phyloP scores from a whole-genome alignment of 1,140 invertebrate species.

The Steinernema khuongi region DNA sequence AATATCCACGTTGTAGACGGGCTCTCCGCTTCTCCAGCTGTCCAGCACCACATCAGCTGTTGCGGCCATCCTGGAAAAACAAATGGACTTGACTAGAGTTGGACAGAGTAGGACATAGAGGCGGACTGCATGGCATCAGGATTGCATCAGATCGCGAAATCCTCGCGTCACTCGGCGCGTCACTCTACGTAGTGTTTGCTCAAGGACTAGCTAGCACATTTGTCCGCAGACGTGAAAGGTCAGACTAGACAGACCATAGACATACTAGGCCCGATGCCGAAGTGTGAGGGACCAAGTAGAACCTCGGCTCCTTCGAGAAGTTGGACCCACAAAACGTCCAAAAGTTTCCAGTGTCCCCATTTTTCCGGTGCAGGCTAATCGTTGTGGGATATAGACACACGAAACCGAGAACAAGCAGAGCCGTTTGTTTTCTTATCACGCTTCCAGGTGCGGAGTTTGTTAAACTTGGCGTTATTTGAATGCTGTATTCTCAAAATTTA shows the following conservation, averaged over 20 bases:
- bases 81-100: not conserved
- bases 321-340: not conserved
- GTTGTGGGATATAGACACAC: not conserved
- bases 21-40: not conserved
- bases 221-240: not conserved
- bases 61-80: not conserved
- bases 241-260: not conserved
- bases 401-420: not conserved
- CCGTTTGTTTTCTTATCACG: not conserved
- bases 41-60: not conserved
- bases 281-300: too few species aligned
- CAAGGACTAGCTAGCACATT: not conserved
- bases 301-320: not conserved
- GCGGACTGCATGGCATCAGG: not conserved
- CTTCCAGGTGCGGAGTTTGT: not conserved
- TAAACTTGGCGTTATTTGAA: not conserved
- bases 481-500: too few species aligned
- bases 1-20: not conserved
- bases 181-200: not conserved
- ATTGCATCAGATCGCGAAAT: conserved; percentile 2
- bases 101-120: not conserved
- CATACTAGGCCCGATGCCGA: not conserved
- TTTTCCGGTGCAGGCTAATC: not conserved
- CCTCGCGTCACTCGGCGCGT: not conserved
- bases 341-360: not conserved